Evolutionary conservation across 2,113 vertebrate genomes (phyloP).

Genomic region (Stigmatopora argus): DNA sequence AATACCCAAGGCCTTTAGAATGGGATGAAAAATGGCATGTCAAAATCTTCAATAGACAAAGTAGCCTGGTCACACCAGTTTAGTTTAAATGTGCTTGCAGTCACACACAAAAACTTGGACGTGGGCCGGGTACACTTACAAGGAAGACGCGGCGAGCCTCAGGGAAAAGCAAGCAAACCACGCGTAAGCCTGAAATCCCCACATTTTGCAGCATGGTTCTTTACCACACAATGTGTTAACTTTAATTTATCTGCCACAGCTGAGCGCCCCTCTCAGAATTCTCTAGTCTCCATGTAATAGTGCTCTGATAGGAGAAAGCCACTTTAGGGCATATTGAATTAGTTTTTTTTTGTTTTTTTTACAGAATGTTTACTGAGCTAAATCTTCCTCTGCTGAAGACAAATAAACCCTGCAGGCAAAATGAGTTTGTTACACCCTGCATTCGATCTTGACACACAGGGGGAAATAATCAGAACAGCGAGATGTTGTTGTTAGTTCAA

Average conservation of each 20-base stretch:
- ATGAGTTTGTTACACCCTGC: too few relatives aligned
- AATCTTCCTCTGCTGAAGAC: constrained; percentile 6
- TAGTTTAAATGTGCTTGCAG: constrained; percentile 30
- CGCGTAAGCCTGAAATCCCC: constrained; percentile 18
- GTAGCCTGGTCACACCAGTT: not conserved
- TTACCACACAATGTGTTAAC: constrained; percentile 22
- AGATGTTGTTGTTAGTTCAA: too few relatives aligned
- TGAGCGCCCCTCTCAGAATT: constrained; percentile 20
- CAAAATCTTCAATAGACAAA: constrained; percentile 25
- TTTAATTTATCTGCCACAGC: constrained; percentile 48
- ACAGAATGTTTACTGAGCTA: constrained; percentile 8
- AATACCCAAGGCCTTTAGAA: too few relatives aligned
- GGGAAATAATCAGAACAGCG: too few relatives aligned
- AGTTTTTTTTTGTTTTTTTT: constrained; percentile 5
- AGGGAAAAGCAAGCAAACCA: constrained; percentile 17
- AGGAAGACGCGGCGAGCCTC: constrained; percentile 20
- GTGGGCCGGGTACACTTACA: constrained; percentile 44
- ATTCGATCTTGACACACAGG: too few relatives aligned
- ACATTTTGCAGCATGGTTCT: constrained; percentile 19
- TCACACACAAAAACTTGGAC: constrained; percentile 34
- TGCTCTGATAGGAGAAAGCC: constrained; percentile 19
- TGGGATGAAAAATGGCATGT: constrained; percentile 6
- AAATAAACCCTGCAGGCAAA: not conserved
- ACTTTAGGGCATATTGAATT: constrained; percentile 14
- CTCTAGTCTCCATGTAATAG: constrained; percentile 27